Conservation (phyloP, 2,113 vertebrate genomes). For the Notarius quadriscutis region DNA sequence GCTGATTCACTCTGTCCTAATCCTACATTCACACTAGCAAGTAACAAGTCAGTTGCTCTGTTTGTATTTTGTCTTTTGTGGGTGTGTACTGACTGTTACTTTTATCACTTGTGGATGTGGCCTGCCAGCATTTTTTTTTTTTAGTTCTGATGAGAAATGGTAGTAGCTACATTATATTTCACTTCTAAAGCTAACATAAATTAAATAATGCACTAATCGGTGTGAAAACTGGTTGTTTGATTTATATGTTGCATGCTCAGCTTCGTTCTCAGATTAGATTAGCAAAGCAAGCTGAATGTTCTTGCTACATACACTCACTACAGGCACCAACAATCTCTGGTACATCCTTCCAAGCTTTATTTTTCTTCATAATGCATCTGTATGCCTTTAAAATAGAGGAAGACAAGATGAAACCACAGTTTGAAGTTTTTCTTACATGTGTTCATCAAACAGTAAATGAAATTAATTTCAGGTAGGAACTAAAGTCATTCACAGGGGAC, state of each 20-base stretch:
- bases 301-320: not conserved
- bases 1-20: no score
- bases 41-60: no score
- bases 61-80: no score
- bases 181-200: not conserved
- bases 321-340: not conserved
- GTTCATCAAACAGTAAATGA: not conserved
- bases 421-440: not conserved
- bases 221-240: not conserved
- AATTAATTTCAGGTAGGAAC: no score
- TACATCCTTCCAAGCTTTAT: not conserved
- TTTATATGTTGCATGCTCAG: not conserved
- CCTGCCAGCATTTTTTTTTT: not conserved
- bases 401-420: not conserved
- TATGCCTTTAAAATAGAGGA: not conserved
- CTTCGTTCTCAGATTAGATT: not conserved
- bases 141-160: not conserved
- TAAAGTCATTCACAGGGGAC: not conserved
- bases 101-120: not conserved
- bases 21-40: no score
- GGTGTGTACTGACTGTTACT: not conserved
- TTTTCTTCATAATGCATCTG: not conserved
- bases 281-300: not conserved
- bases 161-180: not conserved
- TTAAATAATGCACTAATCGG: not conserved